Conservation (phyloP, 92 coral and sea anemone genomes). For the Parazoanthus darwini region DNA sequence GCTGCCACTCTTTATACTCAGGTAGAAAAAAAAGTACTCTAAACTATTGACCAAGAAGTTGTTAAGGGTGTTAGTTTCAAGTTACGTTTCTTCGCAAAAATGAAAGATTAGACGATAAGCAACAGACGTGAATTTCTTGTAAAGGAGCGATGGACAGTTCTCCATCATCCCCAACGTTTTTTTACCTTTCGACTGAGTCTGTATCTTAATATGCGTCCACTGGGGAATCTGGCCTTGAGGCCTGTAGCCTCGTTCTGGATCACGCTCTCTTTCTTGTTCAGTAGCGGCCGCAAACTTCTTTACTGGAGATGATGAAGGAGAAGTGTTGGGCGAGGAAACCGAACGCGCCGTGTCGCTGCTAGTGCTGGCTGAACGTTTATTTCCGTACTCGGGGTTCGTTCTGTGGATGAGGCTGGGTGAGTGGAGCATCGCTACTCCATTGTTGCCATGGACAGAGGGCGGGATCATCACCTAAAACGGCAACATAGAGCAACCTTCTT, state of each 20-base stretch:
- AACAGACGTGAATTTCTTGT: too few species aligned
- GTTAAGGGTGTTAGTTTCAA: too few species aligned
- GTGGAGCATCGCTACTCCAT: slow-evolving; percentile 90
- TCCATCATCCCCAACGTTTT: not conserved
- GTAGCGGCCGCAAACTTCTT: slow-evolving; percentile 85
- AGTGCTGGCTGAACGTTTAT: slow-evolving; percentile 68
- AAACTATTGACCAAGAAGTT: too few species aligned
- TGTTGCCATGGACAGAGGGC: slow-evolving; percentile 93
- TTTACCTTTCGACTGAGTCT: slow-evolving; percentile 85
- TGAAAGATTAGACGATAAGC: too few species aligned
- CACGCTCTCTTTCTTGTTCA: slow-evolving; percentile 44
- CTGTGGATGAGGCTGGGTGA: slow-evolving; percentile 78
- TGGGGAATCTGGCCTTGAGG: slow-evolving; percentile 63
- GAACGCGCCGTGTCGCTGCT: slow-evolving; percentile 71
- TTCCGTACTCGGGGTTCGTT: slow-evolving; percentile 57
- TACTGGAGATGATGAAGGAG: slow-evolving; percentile 85
- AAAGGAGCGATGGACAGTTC: too few species aligned
- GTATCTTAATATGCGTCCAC: slow-evolving; percentile 90
- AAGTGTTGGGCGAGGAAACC: slow-evolving; percentile 61
- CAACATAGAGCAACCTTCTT: not conserved
- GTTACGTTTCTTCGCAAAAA: too few species aligned
- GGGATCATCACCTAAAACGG: slow-evolving; percentile 76
- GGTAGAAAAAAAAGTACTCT: too few species aligned
- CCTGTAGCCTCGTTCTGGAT: slow-evolving; percentile 57
- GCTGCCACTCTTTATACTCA: too few species aligned